A percentile compares a stretch with the other conserved stretches of the same genome.
Conservation (phyloP, 2,888 invertebrate genomes). For the Drosophila subquinaria region DNA sequence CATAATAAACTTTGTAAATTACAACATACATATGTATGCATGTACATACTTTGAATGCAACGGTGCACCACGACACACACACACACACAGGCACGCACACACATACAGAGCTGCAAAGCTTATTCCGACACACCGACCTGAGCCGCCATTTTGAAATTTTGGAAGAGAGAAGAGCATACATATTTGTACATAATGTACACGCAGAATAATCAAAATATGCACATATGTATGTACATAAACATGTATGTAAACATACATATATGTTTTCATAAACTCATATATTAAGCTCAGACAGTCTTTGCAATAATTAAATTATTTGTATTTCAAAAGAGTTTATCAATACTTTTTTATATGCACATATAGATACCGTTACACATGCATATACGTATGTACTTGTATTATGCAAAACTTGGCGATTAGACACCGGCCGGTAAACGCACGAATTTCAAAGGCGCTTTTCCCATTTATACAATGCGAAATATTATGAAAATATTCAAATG, state of each 20-base stretch:
- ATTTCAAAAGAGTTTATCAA: neutral
- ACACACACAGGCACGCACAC: constrained; percentile 1
- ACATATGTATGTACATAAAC: constrained; percentile 6
- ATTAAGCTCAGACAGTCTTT: neutral
- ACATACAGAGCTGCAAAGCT: constrained; percentile 17
- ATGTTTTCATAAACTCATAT: neutral
- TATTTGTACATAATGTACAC: constrained; percentile 9
- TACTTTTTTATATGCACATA: neutral
- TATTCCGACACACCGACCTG: constrained; percentile 14
- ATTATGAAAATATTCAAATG: constrained; percentile 23
- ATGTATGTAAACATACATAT: neutral
- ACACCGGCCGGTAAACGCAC: constrained; percentile 65
- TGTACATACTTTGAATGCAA: constrained; percentile 1
- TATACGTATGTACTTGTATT: constrained; percentile 30
- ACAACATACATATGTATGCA: neutral
- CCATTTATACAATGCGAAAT: constrained; percentile 19
- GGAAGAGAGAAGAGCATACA: constrained; percentile 23
- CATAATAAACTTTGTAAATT: constrained; percentile 8
- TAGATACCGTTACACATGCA: constrained; percentile 40
- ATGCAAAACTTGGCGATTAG: constrained; percentile 61
- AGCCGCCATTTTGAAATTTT: constrained; percentile 62
- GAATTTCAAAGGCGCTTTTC: constrained; percentile 17
- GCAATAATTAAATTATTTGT: constrained; percentile 6
- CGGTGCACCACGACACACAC: neutral
- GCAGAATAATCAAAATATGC: constrained; percentile 3